A percentile compares a stretch with the other conserved stretches of the same genome.
phyloP scores from a whole-genome alignment of 2,888 invertebrate species.

The Cynaeus angustus region DNA sequence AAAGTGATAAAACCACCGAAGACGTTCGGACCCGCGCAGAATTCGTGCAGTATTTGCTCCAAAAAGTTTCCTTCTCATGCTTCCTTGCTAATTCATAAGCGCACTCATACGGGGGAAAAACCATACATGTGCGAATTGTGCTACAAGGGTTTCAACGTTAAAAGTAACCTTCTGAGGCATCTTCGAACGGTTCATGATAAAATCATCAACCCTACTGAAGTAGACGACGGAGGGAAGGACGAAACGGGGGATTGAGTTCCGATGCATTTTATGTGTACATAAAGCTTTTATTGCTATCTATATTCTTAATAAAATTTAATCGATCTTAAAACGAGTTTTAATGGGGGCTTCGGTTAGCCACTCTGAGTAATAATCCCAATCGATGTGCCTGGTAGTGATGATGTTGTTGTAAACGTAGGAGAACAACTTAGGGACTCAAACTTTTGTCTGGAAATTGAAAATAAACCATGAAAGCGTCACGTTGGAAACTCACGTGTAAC shows the following conservation, averaged over 20 bases:
- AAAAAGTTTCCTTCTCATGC: slow-evolving; percentile 86
- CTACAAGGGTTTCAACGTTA: slow-evolving; percentile 86
- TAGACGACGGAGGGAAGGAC: slow-evolving; percentile 53
- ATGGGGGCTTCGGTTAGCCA: slow-evolving; percentile 24
- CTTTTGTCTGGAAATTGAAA: not conserved
- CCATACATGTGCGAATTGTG: slow-evolving; percentile 84
- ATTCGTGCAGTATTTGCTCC: slow-evolving; percentile 78
- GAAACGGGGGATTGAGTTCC: slow-evolving; percentile 40
- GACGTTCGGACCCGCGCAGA: slow-evolving; percentile 46
- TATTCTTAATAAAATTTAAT: slow-evolving; percentile 45
- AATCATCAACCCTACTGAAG: slow-evolving; percentile 72
- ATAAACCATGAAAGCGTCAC: not conserved
- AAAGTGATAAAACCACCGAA: slow-evolving; percentile 65
- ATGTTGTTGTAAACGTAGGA: slow-evolving; percentile 38
- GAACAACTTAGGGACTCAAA: slow-evolving; percentile 77
- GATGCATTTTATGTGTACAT: slow-evolving; percentile 44
- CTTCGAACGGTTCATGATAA: slow-evolving; percentile 84
- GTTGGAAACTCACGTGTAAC: slow-evolving; percentile 61
- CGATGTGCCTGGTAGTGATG: slow-evolving; percentile 22
- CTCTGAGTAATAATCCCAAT: slow-evolving; percentile 35
- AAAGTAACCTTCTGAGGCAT: slow-evolving; percentile 83
- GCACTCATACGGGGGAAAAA: slow-evolving; percentile 84
- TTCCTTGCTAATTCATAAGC: slow-evolving; percentile 85
- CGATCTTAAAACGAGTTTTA: slow-evolving; percentile 2
- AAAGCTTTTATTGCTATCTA: slow-evolving; percentile 27